Conservation (phyloP, 2,888 invertebrate genomes). For the Microplitis manilae region DNA sequence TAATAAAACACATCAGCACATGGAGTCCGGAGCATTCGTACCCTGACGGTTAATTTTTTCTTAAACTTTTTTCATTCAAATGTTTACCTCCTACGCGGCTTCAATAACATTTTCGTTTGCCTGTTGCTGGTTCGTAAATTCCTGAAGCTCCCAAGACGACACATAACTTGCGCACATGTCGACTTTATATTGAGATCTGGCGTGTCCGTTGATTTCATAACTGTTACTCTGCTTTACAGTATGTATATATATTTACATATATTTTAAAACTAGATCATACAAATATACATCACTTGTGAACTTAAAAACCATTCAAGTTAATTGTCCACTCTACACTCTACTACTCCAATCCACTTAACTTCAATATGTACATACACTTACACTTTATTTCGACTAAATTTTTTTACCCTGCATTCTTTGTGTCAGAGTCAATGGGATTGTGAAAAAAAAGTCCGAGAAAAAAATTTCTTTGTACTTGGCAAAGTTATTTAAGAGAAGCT, state of each 20-base stretch:
- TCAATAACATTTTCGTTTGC: conserved; percentile 4
- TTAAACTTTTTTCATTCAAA: background rate
- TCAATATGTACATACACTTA: background rate
- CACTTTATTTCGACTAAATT: background rate
- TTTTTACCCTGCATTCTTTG: background rate
- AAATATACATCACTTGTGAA: background rate
- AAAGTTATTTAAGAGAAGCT: background rate
- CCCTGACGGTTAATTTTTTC: background rate
- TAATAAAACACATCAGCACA: conserved; percentile 2
- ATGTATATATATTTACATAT: background rate
- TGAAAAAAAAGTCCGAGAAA: background rate
- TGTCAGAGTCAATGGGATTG: background rate
- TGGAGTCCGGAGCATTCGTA: background rate
- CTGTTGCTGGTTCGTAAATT: background rate
- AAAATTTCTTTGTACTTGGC: background rate
- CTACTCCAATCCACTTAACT: background rate
- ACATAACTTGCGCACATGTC: background rate
- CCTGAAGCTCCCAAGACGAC: conserved; percentile 1
- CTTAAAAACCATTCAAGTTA: background rate
- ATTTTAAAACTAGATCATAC: background rate
- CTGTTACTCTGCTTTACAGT: background rate
- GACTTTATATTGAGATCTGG: background rate
- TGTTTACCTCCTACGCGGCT: conserved; percentile 15
- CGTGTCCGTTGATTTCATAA: background rate
- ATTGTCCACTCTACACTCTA: background rate